These are phyloP conservation scores for Rhodophaea formosa DNA, from an alignment of 2,888 invertebrate species.

Conservation along the genomic window DNA sequence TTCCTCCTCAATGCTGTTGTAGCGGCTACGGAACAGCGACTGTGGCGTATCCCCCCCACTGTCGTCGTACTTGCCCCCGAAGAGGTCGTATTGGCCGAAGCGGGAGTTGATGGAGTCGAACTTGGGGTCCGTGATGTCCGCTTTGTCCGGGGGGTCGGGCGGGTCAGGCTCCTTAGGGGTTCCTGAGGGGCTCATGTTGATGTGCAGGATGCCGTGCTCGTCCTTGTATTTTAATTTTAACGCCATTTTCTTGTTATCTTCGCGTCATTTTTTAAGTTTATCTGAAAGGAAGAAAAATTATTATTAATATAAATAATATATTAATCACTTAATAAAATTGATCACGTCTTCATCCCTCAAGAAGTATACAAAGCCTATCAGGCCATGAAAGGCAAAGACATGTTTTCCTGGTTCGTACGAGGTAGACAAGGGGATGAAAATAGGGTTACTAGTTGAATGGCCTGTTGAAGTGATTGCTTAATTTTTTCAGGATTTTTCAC, in stretches of 20 bases:
- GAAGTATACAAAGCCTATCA: no score
- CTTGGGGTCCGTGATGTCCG: conserved; percentile 52
- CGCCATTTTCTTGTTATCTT: conserved; percentile 53
- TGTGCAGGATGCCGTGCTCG: conserved; percentile 72
- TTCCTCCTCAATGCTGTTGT: conserved; percentile 76
- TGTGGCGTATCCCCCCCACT: conserved; percentile 48
- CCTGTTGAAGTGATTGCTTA: no score
- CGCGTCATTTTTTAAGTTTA: conserved; percentile 26
- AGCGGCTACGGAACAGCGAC: conserved; percentile 71
- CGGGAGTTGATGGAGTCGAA: conserved; percentile 73
- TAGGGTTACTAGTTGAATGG: no score
- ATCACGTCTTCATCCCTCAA: no score
- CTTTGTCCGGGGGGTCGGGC: conserved; percentile 29
- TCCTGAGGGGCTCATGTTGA: conserved; percentile 67
- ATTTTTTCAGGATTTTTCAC: no score
- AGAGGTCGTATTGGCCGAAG: conserved; percentile 70
- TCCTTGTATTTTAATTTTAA: conserved; percentile 72
- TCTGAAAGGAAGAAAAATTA: conserved; percentile 30
- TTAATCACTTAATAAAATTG: not conserved
- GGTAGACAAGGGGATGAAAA: no score
- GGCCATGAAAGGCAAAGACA: no score
- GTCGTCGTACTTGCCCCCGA: conserved; percentile 66
- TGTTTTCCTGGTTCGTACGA: no score
- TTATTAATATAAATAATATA: not conserved
- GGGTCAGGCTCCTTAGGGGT: conserved; percentile 39